A percentile compares a stretch with the other conserved stretches of the same genome.
phyloP scores from a whole-genome alignment of 2,797 vertebrate species.

The Phyllotis vaccarum region DNA sequence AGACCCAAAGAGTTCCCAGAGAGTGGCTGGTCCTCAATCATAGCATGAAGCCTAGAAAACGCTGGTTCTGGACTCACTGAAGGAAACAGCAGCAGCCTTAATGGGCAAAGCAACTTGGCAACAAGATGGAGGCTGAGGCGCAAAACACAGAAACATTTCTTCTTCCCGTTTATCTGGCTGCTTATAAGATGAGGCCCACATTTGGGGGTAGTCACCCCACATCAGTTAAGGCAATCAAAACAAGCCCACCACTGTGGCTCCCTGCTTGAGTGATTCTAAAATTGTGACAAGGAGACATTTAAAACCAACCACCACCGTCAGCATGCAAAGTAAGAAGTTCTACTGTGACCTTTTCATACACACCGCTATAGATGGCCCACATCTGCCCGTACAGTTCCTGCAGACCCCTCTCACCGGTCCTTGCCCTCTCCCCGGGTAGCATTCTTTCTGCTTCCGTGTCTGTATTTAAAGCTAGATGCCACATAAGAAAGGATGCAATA shows the following conservation, averaged over 20 bases:
- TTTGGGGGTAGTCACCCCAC: not conserved
- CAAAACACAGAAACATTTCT: not conserved
- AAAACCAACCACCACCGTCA: not conserved
- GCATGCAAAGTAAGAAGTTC: not conserved
- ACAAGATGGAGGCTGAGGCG: not conserved
- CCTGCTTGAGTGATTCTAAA: not conserved
- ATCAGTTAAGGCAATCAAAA: not conserved
- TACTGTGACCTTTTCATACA: too few species aligned
- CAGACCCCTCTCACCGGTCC: too few species aligned
- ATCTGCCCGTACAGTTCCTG: not conserved
- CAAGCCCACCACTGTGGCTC: not conserved
- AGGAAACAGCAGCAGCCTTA: not conserved
- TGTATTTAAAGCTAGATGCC: not conserved
- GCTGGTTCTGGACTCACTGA: too few species aligned
- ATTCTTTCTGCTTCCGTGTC: not conserved
- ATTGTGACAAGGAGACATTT: not conserved
- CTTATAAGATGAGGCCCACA: not conserved
- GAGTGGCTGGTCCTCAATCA: not conserved
- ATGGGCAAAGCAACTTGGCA: not conserved
- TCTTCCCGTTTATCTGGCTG: not conserved
- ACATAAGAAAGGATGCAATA: not conserved
- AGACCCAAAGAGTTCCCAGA: not conserved
- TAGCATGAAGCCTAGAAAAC: not conserved
- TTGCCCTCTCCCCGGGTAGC: not conserved
- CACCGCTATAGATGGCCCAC: not conserved